These are phyloP conservation scores for Dermatophagoides farinae DNA, from an alignment of 1,140 invertebrate genomes.

Conservation along the genomic window DNA sequence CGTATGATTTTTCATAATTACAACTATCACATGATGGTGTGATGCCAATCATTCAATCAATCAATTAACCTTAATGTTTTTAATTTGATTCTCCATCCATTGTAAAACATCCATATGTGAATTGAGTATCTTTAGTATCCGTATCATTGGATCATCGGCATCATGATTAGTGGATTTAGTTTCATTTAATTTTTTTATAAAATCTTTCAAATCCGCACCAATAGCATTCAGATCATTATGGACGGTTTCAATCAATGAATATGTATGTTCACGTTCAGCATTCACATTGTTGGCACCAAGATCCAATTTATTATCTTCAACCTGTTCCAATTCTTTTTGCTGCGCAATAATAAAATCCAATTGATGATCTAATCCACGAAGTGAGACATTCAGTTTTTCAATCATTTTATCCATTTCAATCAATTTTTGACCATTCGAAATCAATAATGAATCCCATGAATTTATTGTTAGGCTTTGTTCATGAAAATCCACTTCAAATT, in stretches of 20 bases:
- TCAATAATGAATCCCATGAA: constrained; percentile 73
- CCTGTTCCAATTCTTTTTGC: constrained; percentile 65
- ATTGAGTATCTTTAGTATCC: constrained; percentile 79
- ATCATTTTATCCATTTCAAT: constrained; percentile 60
- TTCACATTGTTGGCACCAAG: constrained; percentile 33
- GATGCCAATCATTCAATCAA: too few relatives aligned
- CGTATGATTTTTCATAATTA: too few relatives aligned
- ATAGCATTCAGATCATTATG: constrained; percentile 40
- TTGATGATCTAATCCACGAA: constrained; percentile 71
- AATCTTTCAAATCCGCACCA: constrained; percentile 4
- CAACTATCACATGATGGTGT: too few relatives aligned
- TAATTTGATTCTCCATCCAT: constrained; percentile 39
- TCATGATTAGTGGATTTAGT: constrained; percentile 4
- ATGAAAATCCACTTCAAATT: constrained; percentile 77
- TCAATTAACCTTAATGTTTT: constrained; percentile 7
- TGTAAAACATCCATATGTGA: constrained; percentile 88
- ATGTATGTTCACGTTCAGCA: constrained; percentile 64
- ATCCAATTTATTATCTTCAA: constrained; percentile 8
- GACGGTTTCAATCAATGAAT: constrained; percentile 64
- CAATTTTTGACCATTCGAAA: constrained; percentile 57
- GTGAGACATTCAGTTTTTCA: constrained; percentile 64
- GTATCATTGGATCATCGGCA: constrained; percentile 40
- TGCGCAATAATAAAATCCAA: constrained; percentile 81
- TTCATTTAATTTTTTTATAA: constrained; percentile 16
- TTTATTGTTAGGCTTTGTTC: constrained; percentile 86